These are phyloP conservation scores for Caenorhabditis panamensis DNA, from an alignment of 2,888 invertebrate genomes.

Conservation along the genomic window DNA sequence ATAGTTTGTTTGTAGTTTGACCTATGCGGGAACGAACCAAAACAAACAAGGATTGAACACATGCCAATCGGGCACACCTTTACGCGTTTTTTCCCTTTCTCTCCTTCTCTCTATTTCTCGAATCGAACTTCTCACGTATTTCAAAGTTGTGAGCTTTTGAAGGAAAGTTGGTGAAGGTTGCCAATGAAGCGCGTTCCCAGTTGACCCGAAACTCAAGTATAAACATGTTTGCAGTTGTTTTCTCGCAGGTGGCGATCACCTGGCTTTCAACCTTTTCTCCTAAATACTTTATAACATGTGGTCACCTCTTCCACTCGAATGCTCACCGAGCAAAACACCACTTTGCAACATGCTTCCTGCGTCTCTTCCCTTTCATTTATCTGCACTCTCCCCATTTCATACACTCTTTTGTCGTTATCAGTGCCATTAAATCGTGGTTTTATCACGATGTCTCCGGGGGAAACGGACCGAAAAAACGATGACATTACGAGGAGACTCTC, in stretches of 20 bases:
- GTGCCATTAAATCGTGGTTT: background rate
- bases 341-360: background rate
- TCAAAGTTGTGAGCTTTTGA: background rate
- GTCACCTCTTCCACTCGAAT: background rate
- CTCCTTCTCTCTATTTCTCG: constrained; percentile 7
- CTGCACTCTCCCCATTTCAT: background rate
- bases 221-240: too few species aligned
- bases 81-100: background rate
- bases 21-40: background rate
- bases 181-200: background rate
- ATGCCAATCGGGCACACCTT: background rate
- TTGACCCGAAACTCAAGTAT: too few species aligned
- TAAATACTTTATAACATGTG: background rate
- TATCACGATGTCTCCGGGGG: background rate
- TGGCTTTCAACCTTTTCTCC: background rate
- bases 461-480: background rate
- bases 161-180: background rate
- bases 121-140: background rate
- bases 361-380: background rate
- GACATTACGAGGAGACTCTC: background rate
- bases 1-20: background rate
- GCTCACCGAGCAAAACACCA: background rate
- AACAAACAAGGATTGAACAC: constrained; percentile 5
- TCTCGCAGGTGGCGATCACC: too few species aligned
- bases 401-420: constrained; percentile 4